A percentile compares a stretch with the other conserved stretches of the same genome.
phyloP scores from a whole-genome alignment of 2,888 invertebrate genomes.

The Troides aeacus region DNA sequence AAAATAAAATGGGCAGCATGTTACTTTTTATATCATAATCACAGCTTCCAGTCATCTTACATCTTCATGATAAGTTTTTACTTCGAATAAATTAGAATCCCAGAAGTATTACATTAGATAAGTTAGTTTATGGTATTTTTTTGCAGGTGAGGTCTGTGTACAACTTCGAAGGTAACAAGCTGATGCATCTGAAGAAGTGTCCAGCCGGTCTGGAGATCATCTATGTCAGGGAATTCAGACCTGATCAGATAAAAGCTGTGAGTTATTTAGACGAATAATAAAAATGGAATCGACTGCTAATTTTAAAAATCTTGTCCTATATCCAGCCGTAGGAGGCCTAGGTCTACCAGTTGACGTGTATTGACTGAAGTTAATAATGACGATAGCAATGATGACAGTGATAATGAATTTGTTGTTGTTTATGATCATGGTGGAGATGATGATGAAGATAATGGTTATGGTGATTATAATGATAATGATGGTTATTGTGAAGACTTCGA shows the following conservation, averaged over 20 bases:
- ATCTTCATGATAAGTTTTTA: neutral
- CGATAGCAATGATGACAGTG: too few relatives aligned
- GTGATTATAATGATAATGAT: too few relatives aligned
- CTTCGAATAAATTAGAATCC: neutral
- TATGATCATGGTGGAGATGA: too few relatives aligned
- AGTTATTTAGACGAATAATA: constrained; percentile 45
- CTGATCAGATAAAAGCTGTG: constrained; percentile 87
- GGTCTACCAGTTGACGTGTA: too few relatives aligned
- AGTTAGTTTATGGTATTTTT: neutral
- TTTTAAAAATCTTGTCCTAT: too few relatives aligned
- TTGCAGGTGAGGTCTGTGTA: constrained; percentile 83
- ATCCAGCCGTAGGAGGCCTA: too few relatives aligned
- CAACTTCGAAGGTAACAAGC: constrained; percentile 88
- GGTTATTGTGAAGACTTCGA: too few relatives aligned
- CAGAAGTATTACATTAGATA: neutral
- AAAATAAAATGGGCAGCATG: neutral
- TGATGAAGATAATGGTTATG: too few relatives aligned
- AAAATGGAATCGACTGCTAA: too few relatives aligned
- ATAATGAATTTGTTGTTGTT: too few relatives aligned
- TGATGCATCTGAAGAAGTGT: constrained; percentile 91
- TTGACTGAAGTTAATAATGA: too few relatives aligned
- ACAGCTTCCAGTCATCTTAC: neutral
- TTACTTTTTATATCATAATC: neutral
- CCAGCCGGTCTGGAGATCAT: constrained; percentile 83
- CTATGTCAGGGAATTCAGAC: constrained; percentile 87